Percentiles rank a stretch among this genome's conserved stretches.
Evolutionary conservation across 2,113 vertebrate genomes (phyloP).

Genomic region (Hemibagrus wyckioides): DNA sequence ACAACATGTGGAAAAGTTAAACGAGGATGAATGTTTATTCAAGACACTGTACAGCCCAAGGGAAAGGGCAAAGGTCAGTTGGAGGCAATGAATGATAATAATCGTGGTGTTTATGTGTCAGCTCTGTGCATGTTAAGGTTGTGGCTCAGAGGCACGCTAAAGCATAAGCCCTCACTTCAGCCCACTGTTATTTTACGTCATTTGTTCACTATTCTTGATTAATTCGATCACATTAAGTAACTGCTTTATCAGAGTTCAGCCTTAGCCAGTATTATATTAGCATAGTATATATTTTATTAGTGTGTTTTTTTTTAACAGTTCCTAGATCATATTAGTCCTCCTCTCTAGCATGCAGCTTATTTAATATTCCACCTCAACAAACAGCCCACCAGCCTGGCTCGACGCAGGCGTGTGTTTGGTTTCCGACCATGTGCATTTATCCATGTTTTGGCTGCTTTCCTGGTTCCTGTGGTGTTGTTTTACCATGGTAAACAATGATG

Average conservation of each 20-base stretch:
- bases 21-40: not conserved
- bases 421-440: not conserved
- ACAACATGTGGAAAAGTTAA: not conserved
- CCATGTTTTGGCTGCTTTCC: not conserved
- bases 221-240: not conserved
- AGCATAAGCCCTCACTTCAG: not conserved
- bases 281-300: not conserved
- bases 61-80: conserved; percentile 1
- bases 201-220: not conserved
- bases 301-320: not conserved
- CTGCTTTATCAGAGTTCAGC: not conserved
- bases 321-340: not conserved
- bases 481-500: conserved; percentile 6
- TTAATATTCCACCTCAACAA: not conserved
- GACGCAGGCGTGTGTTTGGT: not conserved
- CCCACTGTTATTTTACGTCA: not conserved
- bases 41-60: not conserved
- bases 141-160: not conserved
- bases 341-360: not conserved
- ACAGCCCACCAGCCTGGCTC: not conserved
- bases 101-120: not conserved
- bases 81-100: not conserved
- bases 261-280: not conserved
- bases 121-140: not conserved
- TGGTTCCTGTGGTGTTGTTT: not conserved